Conservation (phyloP, 2,888 invertebrate genomes). For the Toxonevra muliebris region DNA sequence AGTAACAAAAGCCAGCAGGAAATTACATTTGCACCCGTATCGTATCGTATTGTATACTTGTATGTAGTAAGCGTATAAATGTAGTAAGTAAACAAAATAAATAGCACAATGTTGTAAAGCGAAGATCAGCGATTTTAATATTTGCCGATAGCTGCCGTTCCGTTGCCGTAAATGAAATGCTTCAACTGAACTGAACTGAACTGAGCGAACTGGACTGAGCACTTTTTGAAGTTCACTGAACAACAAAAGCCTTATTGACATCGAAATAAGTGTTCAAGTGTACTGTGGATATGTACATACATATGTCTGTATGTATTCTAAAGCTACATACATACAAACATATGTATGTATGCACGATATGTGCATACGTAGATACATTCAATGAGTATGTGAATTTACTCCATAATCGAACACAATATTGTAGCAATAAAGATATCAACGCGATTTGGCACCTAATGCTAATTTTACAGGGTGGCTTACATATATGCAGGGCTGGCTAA, state of each 20-base stretch:
- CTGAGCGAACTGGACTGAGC: conserved; percentile 1
- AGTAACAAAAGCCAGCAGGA: too few species aligned
- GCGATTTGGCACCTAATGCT: background rate
- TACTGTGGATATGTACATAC: background rate
- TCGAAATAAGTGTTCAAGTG: background rate
- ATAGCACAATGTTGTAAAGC: too few species aligned
- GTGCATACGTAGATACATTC: too few species aligned
- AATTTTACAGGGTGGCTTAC: background rate
- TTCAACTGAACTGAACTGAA: background rate
- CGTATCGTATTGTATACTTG: too few species aligned
- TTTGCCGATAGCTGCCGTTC: background rate
- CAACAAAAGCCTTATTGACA: conserved; percentile 3
- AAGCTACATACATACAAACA: too few species aligned
- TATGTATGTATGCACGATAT: too few species aligned
- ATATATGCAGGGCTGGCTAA: too few species aligned
- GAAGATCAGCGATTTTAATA: too few species aligned
- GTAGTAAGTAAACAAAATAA: too few species aligned
- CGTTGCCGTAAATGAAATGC: background rate
- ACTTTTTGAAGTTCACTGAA: conserved; percentile 1
- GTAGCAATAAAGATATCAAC: background rate
- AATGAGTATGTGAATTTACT: background rate
- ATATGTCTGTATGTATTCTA: background rate
- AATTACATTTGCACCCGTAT: too few species aligned
- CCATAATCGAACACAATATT: background rate
- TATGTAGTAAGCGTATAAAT: too few species aligned